Evolutionary conservation across 2,113 vertebrate species (phyloP).

Genomic region (Lampris megalopsis): DNA sequence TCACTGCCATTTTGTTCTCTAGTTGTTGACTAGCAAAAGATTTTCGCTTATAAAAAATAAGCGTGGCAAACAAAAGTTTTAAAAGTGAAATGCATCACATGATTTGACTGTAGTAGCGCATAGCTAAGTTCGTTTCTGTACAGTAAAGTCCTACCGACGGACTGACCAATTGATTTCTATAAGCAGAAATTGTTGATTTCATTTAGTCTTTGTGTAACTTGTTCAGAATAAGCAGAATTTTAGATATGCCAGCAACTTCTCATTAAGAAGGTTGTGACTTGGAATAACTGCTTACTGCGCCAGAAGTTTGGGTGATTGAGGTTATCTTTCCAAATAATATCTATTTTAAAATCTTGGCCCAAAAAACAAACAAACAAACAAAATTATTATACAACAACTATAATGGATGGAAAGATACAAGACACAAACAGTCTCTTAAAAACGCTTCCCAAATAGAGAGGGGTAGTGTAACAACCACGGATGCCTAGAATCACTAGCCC

Average conservation of each 20-base stretch:
- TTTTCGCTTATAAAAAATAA: not conserved
- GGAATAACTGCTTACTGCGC: constrained; percentile 40
- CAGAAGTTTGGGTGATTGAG: constrained; percentile 52
- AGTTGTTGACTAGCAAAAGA: constrained; percentile 16
- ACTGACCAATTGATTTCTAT: no score
- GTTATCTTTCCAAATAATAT: constrained; percentile 20
- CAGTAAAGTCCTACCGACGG: no score
- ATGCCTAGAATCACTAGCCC: no score
- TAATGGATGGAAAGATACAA: not conserved
- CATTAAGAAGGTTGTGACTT: constrained; percentile 58
- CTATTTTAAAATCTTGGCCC: not conserved
- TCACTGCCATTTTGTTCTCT: constrained; percentile 41
- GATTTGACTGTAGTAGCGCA: constrained; percentile 21
- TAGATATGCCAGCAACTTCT: constrained; percentile 56
- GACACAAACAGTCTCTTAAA: constrained; percentile 64
- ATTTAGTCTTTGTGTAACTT: constrained; percentile 62
- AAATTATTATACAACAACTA: constrained; percentile 2
- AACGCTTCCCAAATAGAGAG: constrained; percentile 73
- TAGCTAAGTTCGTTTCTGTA: constrained; percentile 7
- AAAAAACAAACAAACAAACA: no score
- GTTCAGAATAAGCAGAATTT: constrained; percentile 59
- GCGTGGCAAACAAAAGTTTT: constrained; percentile 36
- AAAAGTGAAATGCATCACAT: constrained; percentile 34
- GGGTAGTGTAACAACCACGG: no score
- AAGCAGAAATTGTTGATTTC: constrained; percentile 45